Base-by-base conservation (phyloP, 2,797 vertebrate genomes). In the Spheniscus humboldti region DNA sequence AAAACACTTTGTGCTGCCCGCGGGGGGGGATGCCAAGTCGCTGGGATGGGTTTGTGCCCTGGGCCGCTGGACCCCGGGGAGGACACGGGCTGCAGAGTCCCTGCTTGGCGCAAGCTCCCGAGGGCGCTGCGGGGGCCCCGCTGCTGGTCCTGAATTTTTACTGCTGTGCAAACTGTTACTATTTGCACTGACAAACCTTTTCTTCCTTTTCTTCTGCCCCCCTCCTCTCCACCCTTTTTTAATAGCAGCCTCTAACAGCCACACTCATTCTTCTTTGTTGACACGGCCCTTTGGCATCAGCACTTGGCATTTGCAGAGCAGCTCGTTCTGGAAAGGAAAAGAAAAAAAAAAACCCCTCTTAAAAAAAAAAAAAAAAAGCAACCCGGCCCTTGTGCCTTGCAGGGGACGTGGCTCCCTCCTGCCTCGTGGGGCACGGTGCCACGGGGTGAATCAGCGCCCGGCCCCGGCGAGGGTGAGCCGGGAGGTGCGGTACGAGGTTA, bases 271-370 rank as follows among this genome's bases (percentile, higher is more conserved):
- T 96, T 96, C 96, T 96, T 91, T 94, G 84, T 94, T 95, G 96
- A 97, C 96, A 96, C 28, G 97, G 95, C 96, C 94, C 96, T 96
- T 96, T 96, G 97, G 97, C 96, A 92, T 78, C 89, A 66, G 94
- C 90, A 84, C 96, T 97, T 97, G 97, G 97, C 96, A 96, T 96
- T 93, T 84, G 82, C 37, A 66, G 93, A 95, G 94, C 90, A 55
- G 82, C 87, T 92, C 39, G 7, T 84, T 92, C 88, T 96, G 90
- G 91, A 96, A 96, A 83, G 55, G 75, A 52, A 92, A 62, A 71
- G 18, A 56, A 89, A 67, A 59, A 75, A 76, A 19, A 39, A 45
- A 56, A 14, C 7, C 6, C 9, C 5, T 25, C n/a, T 8, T 6
- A 67, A 50, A 37, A 45, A 60, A 31, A 57, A 71, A 57, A 71